A percentile compares a stretch with the other conserved stretches of the same genome.
These are phyloP conservation scores for Melanostoma scalare DNA, from an alignment of 2,888 invertebrate genomes.

Conservation along the genomic window DNA sequence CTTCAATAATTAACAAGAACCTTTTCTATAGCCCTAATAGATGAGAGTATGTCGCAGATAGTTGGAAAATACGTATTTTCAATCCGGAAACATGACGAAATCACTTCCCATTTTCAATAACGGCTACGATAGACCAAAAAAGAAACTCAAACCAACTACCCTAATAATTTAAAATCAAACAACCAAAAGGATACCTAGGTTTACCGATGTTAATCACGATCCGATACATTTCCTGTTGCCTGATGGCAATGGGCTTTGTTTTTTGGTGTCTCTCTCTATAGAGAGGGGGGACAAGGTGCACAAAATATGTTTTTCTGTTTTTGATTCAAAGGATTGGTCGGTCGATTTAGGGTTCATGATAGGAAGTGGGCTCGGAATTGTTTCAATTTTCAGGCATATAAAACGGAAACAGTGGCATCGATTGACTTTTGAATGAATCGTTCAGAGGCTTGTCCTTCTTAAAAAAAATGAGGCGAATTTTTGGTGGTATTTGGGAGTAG, in stretches of 20 bases:
- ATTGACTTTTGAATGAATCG: slow-evolving; percentile 60
- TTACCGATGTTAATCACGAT: slow-evolving; percentile 59
- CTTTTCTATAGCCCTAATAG: background rate
- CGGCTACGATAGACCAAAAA: no score
- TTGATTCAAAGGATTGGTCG: slow-evolving; percentile 20
- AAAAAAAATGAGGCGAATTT: background rate
- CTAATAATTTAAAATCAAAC: slow-evolving; percentile 61
- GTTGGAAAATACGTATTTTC: slow-evolving; percentile 13
- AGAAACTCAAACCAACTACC: slow-evolving; percentile 1
- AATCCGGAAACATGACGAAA: slow-evolving; percentile 44
- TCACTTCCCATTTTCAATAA: slow-evolving; percentile 23
- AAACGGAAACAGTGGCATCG: slow-evolving; percentile 53
- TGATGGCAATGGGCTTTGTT: slow-evolving; percentile 27
- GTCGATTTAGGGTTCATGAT: slow-evolving; percentile 33
- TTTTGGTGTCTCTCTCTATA: background rate
- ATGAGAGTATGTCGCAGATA: slow-evolving; percentile 32
- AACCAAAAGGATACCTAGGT: slow-evolving; percentile 40
- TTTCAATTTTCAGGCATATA: slow-evolving; percentile 15
- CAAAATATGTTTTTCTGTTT: slow-evolving; percentile 10
- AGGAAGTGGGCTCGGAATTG: slow-evolving; percentile 24
- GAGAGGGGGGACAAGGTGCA: background rate
- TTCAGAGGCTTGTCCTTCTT: background rate
- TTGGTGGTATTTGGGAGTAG: background rate
- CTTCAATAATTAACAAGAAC: slow-evolving; percentile 35
- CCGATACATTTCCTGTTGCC: slow-evolving; percentile 59